Percentiles rank a stretch among this genome's conserved stretches.
phyloP scores from a whole-genome alignment of 1,140 invertebrate species.

The Glossosoma conforme region DNA sequence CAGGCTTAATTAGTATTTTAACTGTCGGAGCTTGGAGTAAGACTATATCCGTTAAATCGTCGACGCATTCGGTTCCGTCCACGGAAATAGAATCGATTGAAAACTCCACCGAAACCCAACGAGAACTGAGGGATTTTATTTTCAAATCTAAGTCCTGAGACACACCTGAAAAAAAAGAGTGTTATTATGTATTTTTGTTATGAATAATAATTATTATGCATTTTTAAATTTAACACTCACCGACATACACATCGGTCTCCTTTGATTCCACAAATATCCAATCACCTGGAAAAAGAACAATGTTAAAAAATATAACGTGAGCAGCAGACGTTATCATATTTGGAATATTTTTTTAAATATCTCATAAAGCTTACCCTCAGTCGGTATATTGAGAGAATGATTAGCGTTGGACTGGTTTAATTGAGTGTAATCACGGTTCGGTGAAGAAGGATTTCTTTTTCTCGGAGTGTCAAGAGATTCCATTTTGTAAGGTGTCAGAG shows the following conservation, averaged over 20 bases:
- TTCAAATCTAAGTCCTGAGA: slow-evolving; percentile 23
- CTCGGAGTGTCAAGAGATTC: slow-evolving; percentile 4
- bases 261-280: slow-evolving; percentile 24
- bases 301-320: background rate
- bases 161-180: slow-evolving; percentile 4
- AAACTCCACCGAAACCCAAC: slow-evolving; percentile 24
- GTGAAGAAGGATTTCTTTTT: background rate
- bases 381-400: slow-evolving; percentile 18
- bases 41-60: slow-evolving; percentile 17
- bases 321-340: background rate
- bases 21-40: slow-evolving; percentile 12
- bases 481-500: slow-evolving; percentile 14
- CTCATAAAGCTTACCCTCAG: slow-evolving; percentile 13
- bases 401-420: slow-evolving; percentile 8
- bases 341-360: background rate
- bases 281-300: slow-evolving; percentile 21
- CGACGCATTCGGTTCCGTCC: slow-evolving; percentile 7
- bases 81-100: slow-evolving; percentile 17
- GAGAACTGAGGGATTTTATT: slow-evolving; percentile 16
- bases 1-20: slow-evolving; percentile 23
- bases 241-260: slow-evolving; percentile 16
- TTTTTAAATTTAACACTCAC: slow-evolving; percentile 12
- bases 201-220: background rate
- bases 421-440: slow-evolving; percentile 8
- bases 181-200: slow-evolving; percentile 2